These are phyloP conservation scores for Coracopsis vasa DNA, from an alignment of 2,113 vertebrate species.

Conservation along the genomic window DNA sequence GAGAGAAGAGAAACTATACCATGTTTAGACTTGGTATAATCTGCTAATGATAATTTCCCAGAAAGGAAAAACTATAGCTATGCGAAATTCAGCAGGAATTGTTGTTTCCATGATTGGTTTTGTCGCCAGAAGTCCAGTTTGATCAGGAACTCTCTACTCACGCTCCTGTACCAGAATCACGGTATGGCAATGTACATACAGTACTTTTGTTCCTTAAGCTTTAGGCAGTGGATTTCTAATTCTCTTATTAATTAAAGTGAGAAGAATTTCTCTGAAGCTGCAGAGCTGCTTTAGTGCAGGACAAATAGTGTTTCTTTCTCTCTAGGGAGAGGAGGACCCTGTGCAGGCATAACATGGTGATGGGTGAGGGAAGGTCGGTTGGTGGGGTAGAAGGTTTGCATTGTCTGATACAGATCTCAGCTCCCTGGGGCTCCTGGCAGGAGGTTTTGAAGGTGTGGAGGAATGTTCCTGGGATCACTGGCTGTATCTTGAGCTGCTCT, in stretches of 20 bases:
- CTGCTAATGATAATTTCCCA: background rate
- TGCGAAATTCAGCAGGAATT: background rate
- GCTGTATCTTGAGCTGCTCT: background rate
- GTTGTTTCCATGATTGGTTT: background rate
- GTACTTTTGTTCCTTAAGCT: background rate
- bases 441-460: background rate
- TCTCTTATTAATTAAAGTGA: background rate
- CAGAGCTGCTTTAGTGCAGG: background rate
- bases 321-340: background rate
- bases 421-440: background rate
- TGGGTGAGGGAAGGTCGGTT: background rate
- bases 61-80: background rate
- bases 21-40: background rate
- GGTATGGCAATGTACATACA: background rate
- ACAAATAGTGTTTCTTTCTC: background rate
- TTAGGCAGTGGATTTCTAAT: background rate
- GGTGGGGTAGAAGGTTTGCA: background rate
- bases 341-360: rapidly evolving
- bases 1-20: background rate
- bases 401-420: background rate
- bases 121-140: background rate
- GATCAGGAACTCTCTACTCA: background rate
- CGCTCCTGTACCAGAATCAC: rapidly evolving
- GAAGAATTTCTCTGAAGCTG: background rate
- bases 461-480: background rate